These are phyloP conservation scores for Elachura formosa DNA, from an alignment of 2,113 vertebrate genomes.

Conservation along the genomic window DNA sequence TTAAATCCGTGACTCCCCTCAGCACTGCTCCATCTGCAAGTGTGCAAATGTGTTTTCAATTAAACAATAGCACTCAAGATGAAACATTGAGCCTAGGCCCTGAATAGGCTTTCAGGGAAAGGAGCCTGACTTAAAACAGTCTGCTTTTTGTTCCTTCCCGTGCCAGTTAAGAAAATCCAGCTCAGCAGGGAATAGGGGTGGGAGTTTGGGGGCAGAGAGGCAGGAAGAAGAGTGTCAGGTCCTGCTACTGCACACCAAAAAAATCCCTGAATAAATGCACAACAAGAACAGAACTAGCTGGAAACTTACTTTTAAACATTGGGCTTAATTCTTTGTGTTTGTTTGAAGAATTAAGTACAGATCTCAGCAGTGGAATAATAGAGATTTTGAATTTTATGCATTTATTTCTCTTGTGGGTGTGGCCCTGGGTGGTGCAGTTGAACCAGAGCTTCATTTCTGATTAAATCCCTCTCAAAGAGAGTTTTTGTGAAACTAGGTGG, in stretches of 20 bases:
- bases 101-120: constrained; percentile 23
- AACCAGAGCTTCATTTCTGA: neutral
- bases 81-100: neutral
- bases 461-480: neutral
- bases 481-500: neutral
- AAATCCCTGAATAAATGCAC: neutral
- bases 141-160: constrained; percentile 33
- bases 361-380: neutral
- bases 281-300: neutral
- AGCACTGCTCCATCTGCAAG: neutral
- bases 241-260: neutral
- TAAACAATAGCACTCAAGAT: constrained; percentile 3
- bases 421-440: neutral
- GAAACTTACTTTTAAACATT: neutral
- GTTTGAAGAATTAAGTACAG: neutral
- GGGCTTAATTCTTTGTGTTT: neutral
- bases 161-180: neutral
- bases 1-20: neutral
- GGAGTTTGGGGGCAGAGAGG: neutral
- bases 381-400: neutral
- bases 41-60: neutral
- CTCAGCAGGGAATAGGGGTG: neutral
- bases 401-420: neutral
- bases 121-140: constrained; percentile 25
- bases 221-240: neutral